Conservation (phyloP, 2,888 invertebrate genomes). For the Elegia similella region DNA sequence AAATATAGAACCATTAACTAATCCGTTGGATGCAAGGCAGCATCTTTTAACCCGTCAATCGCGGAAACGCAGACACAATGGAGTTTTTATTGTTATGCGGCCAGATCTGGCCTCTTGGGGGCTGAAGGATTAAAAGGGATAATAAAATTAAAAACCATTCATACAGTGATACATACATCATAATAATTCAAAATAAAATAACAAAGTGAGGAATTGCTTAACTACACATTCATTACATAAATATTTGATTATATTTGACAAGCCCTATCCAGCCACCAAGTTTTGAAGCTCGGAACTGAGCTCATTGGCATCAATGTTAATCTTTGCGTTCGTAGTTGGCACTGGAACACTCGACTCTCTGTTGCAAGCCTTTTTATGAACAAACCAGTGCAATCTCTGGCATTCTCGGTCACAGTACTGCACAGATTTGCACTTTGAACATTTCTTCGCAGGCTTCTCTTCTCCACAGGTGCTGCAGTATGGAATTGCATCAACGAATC, state of each 20-base stretch:
- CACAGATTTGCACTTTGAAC: conserved; percentile 95
- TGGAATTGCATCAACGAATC: conserved; percentile 85
- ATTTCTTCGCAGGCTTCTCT: conserved; percentile 94
- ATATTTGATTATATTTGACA: conserved; percentile 14
- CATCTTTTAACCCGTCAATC: too few relatives aligned
- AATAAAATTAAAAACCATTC: neutral
- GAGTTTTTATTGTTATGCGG: too few relatives aligned
- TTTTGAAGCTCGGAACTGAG: conserved; percentile 77
- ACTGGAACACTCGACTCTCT: conserved; percentile 77
- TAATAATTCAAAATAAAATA: conserved; percentile 22
- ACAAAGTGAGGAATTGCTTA: conserved; percentile 24
- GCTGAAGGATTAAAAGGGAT: too few relatives aligned
- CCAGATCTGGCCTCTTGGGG: too few relatives aligned
- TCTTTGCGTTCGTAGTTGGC: conserved; percentile 43
- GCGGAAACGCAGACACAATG: too few relatives aligned
- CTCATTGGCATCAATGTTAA: conserved; percentile 68
- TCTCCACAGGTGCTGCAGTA: conserved; percentile 93
- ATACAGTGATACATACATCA: conserved; percentile 19
- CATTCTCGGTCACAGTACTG: conserved; percentile 97
- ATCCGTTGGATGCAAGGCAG: too few relatives aligned
- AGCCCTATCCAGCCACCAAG: conserved; percentile 61
- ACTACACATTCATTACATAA: conserved; percentile 25
- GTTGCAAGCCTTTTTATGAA: conserved; percentile 93
- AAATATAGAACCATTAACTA: too few relatives aligned
- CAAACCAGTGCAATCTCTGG: conserved; percentile 96